These are phyloP conservation scores for Apeltes quadracus DNA, from an alignment of 2,113 vertebrate species.

Conservation along the genomic window DNA sequence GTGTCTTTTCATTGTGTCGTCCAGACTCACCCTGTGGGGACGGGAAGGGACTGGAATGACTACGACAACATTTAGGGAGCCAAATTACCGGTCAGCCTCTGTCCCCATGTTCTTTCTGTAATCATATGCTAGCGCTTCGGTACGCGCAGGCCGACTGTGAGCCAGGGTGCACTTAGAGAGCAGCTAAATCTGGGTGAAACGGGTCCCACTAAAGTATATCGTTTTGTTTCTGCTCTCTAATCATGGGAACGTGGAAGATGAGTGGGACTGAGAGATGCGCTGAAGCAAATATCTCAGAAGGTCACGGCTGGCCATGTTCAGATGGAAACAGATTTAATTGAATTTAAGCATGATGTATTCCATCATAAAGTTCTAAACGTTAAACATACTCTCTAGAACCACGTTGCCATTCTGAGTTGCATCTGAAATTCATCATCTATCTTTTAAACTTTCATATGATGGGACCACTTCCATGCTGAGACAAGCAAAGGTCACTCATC, in stretches of 20 bases:
- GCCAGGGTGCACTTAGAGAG: constrained; percentile 56
- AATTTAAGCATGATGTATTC: no score
- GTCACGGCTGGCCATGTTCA: neutral
- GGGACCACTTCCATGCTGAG: no score
- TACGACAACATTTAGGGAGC: constrained; percentile 52
- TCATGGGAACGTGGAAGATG: constrained; percentile 35
- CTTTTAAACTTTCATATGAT: no score
- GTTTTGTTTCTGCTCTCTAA: constrained; percentile 57
- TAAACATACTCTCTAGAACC: neutral
- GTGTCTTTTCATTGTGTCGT: neutral
- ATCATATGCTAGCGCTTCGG: constrained; percentile 60
- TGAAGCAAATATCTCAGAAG: neutral
- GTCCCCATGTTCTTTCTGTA: constrained; percentile 65
- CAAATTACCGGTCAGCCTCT: constrained; percentile 64
- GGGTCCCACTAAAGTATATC: constrained; percentile 49
- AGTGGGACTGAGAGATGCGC: constrained; percentile 6
- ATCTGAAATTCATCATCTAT: no score
- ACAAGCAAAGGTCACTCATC: neutral
- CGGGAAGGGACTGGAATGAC: constrained; percentile 44
- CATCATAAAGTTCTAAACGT: no score
- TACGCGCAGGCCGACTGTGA: constrained; percentile 43
- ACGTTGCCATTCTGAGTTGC: no score
- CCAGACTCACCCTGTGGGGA: constrained; percentile 25
- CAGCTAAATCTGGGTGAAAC: constrained; percentile 63
- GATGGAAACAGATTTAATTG: no score